Evolutionary conservation across 2,888 invertebrate genomes (phyloP), one percentile per base, ranked within the genome.

Genomic region (Amorpha juglandis): DNA sequence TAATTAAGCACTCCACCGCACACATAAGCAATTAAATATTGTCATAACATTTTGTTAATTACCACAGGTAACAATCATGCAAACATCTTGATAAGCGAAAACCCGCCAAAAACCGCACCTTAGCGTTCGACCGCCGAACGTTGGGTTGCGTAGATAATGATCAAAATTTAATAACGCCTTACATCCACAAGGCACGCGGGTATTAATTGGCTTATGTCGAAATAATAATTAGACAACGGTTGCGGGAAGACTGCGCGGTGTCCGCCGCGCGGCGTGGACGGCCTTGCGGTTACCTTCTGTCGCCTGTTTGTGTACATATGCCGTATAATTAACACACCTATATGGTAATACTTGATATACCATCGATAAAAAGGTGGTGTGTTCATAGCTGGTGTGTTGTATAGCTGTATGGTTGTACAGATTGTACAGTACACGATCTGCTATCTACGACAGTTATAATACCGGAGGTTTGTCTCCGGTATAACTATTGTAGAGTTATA

Each of bases 91-190:
- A 73, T 77, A 72, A 75, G 71, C 68, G 67, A 73, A 71, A 70
- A 69, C 64, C 71, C 71, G 72, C 70, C 71, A 74, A 73, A 75
- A 74, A 69, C 73, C 69, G 69, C 71, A 67, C 71, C 71, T 76
- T 58, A 38, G 72, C 70, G 71, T 67, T 67, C 70, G 72, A 73
- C 68, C 73, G 71, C 73, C 72, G 74, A 72, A 69, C 65, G 70
- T 70, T 70, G 72, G 73, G 68, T 71, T 71, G 71, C 67, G 67
- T 69, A 77, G 83, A 85, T 82, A 80, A 71, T 67, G 74, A 84
- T 82, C 82, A 78, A 76, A 80, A 81, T 82, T 83, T 82, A 83
- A 86, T 86, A 83, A 83, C 74, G 73, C 72, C 72, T 78, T 78
- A 79, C 78, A 72, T 71, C 70, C 71, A 74, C 74, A 67, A 77